Conservation (phyloP, 2,113 vertebrate genomes). For the Mola mola region DNA sequence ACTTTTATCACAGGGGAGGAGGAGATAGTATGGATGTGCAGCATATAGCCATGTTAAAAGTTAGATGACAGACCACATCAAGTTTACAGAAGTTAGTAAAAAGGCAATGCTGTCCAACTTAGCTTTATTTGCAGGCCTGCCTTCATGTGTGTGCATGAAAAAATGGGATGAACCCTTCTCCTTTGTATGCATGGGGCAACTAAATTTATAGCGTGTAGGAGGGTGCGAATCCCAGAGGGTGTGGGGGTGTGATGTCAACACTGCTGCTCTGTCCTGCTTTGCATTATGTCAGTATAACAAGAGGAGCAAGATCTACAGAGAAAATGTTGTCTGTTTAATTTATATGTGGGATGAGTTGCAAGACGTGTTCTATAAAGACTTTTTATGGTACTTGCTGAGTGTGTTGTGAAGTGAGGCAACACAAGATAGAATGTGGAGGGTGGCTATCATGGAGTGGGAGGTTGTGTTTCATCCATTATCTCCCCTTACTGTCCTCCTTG, state of each 20-base stretch:
- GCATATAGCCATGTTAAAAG: not conserved
- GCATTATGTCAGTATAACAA: slow-evolving; percentile 61
- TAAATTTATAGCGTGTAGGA: slow-evolving; percentile 58
- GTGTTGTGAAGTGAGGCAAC: too few relatives aligned
- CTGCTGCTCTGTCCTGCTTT: slow-evolving; percentile 36
- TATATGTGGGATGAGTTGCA: slow-evolving; percentile 8
- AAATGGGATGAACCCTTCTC: slow-evolving; percentile 32
- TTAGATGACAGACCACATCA: slow-evolving; percentile 29
- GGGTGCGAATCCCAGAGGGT: slow-evolving; percentile 49
- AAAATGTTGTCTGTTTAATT: slow-evolving; percentile 27
- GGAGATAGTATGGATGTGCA: slow-evolving; percentile 17
- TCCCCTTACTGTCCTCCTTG: not conserved
- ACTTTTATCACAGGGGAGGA: slow-evolving; percentile 38
- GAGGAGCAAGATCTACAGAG: slow-evolving; percentile 47
- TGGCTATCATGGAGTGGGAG: slow-evolving; percentile 11
- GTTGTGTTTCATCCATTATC: slow-evolving; percentile 26
- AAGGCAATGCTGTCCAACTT: slow-evolving; percentile 38
- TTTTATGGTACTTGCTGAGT: not conserved
- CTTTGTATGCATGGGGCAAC: slow-evolving; percentile 20
- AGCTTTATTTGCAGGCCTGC: slow-evolving; percentile 28
- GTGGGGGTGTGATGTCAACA: slow-evolving; percentile 42
- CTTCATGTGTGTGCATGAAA: slow-evolving; percentile 31
- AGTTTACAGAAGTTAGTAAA: slow-evolving; percentile 35
- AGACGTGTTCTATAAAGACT: slow-evolving; percentile 12
- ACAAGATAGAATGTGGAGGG: too few relatives aligned